These are phyloP conservation scores for Dasypogon diadema DNA, from an alignment of 2,888 invertebrate genomes.

Conservation along the genomic window DNA sequence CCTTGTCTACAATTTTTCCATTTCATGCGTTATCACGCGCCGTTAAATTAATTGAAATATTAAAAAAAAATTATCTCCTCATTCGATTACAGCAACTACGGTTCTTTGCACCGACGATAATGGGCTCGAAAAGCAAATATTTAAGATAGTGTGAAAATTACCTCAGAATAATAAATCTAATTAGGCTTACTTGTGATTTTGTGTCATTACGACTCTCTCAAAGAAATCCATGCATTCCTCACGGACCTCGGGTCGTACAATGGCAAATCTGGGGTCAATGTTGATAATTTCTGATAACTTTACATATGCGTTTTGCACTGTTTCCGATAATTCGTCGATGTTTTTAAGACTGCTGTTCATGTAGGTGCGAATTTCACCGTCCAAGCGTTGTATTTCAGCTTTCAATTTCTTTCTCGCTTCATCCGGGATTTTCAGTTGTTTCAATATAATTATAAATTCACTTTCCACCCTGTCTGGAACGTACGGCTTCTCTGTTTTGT, in stretches of 20 bases:
- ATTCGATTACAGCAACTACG: too few species aligned
- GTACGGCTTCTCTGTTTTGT: conserved; percentile 54
- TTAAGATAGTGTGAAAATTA: too few species aligned
- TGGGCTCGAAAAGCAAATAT: too few species aligned
- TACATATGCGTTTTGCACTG: conserved; percentile 89
- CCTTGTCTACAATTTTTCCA: too few species aligned
- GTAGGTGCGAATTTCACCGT: conserved; percentile 64
- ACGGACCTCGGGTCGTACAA: conserved; percentile 73
- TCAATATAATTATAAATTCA: conserved; percentile 63
- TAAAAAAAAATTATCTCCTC: too few species aligned
- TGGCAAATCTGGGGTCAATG: conserved; percentile 64
- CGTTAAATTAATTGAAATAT: too few species aligned
- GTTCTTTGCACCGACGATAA: too few species aligned
- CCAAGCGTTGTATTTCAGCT: conserved; percentile 65
- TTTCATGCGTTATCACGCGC: too few species aligned
- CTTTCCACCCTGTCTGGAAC: conserved; percentile 64
- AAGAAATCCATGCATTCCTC: conserved; percentile 91
- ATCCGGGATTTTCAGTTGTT: conserved; percentile 66
- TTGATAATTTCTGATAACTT: conserved; percentile 65
- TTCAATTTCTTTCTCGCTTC: conserved; percentile 66
- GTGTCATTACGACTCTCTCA: conserved; percentile 93
- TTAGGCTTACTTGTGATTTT: conserved; percentile 80
- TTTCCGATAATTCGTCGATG: conserved; percentile 89
- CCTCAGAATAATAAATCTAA: background rate
- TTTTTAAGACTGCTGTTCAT: conserved; percentile 63